Percentiles rank a stretch among this genome's conserved stretches.
These are phyloP conservation scores for Drosophila colorata DNA, from an alignment of 2,888 invertebrate species.

Conservation along the genomic window DNA sequence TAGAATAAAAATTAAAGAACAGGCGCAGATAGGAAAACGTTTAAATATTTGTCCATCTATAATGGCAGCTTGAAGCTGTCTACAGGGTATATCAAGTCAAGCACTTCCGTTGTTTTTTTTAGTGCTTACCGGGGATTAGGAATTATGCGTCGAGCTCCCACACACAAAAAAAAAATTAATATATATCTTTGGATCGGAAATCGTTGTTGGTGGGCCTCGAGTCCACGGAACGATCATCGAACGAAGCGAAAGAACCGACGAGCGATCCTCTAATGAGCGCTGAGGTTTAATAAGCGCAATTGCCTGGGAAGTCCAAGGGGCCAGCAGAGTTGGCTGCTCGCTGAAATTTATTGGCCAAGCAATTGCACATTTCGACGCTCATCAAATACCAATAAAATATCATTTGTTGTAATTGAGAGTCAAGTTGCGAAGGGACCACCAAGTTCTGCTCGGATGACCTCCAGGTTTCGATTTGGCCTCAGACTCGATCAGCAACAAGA, in stretches of 20 bases:
- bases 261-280: constrained; percentile 60
- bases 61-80: too few relatives aligned
- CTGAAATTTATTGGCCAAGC: constrained; percentile 67
- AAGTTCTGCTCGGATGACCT: constrained; percentile 15
- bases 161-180: constrained; percentile 5
- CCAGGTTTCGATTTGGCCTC: constrained; percentile 1
- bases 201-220: constrained; percentile 55
- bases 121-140: constrained; percentile 75
- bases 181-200: background rate
- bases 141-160: constrained; percentile 65
- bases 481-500: constrained; percentile 2
- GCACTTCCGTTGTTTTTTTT: constrained; percentile 50
- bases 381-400: constrained; percentile 79
- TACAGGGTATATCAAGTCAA: constrained; percentile 1
- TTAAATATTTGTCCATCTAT: too few relatives aligned
- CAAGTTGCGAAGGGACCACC: constrained; percentile 51
- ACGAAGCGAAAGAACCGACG: constrained; percentile 3
- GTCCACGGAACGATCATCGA: background rate
- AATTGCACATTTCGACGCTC: constrained; percentile 75
- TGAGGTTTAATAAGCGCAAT: constrained; percentile 68
- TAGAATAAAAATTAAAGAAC: too few relatives aligned
- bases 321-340: background rate
- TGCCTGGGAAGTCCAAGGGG: constrained; percentile 31
- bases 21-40: too few relatives aligned
- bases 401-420: constrained; percentile 74